Evolutionary conservation across 2,888 invertebrate species (phyloP), one percentile per base, ranked within the genome.

Genomic region (Oxyscelio sp.): DNA sequence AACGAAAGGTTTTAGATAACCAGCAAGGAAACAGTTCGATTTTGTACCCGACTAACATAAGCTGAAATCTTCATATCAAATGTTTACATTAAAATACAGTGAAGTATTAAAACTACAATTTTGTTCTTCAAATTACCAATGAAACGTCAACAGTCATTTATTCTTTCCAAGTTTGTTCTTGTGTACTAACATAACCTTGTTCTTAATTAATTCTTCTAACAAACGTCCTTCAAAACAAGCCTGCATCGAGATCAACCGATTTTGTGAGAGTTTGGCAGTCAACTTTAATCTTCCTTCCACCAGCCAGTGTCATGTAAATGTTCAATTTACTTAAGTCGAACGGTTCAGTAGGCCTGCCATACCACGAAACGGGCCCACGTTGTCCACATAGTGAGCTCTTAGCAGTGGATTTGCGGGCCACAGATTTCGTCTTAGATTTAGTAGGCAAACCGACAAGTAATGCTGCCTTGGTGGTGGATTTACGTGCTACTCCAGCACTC

Each of bases 381-480:
- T 89, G 50, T 4, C 19, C 22, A 15, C 1, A 58, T 0, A 22
- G 8, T 0, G 93, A 90, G 61, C 91, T 86, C 0, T 92, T 91
- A 13, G 95, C 95, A 0, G 96, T 96, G 0, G 96, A 96, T 88
- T 96, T 96, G 45, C 94, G 88, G 2, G 94, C 94, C 0, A 94
- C 94, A 13, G 90, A 50, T 19, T 89, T 90, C 6, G 54, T 82
- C 27, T 27, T n/a, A n/a, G n/a, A n/a, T n/a, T n/a, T n/a, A n/a
- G n/a, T 27, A 0, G 91, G 87, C 11, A 59, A 63, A 0, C 56
- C 38, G 0, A 89, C 9, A 9, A 80, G 9, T 1, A 9, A n/a
- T 4, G n/a, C 22, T 0, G 91, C 87, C 24, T 91, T 93, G 0
- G 94, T 92, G 0, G 95, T 95, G 0, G 95, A 95, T 86, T 95